These are phyloP conservation scores for Narcine bancroftii DNA, from an alignment of 2,113 vertebrate genomes.

Conservation along the genomic window DNA sequence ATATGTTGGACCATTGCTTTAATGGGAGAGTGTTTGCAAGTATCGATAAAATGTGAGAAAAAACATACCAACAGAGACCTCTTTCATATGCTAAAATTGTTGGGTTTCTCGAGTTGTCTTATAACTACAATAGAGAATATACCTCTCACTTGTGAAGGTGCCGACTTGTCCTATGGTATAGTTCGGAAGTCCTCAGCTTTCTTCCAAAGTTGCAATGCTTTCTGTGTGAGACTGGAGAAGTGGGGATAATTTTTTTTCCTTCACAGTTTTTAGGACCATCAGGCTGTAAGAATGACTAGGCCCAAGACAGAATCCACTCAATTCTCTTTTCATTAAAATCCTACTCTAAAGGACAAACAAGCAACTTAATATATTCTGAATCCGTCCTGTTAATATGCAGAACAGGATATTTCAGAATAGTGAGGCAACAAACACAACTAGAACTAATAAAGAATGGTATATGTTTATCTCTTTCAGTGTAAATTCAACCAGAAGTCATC, in stretches of 20 bases:
- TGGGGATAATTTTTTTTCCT: not conserved
- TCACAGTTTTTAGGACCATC: not conserved
- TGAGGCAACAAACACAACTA: not conserved
- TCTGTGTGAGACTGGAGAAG: not conserved
- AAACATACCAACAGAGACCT: not conserved
- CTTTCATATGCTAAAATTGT: not conserved
- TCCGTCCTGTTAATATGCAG: not conserved
- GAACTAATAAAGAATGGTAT: not conserved
- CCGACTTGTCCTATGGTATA: not conserved
- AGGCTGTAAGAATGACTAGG: not conserved
- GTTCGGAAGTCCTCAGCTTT: not conserved
- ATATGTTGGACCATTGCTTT: too few relatives aligned
- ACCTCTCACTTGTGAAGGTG: not conserved
- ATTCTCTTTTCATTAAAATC: not conserved
- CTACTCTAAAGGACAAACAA: not conserved
- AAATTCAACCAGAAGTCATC: constrained; percentile 62
- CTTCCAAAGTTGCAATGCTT: not conserved
- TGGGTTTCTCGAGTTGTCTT: not conserved
- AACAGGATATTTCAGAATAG: not conserved
- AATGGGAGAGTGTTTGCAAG: too few relatives aligned
- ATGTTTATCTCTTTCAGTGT: constrained; percentile 56
- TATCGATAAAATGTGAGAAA: not conserved
- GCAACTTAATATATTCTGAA: not conserved
- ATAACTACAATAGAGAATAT: not conserved
- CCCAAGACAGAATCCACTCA: not conserved